phyloP scores from a whole-genome alignment of 2,113 vertebrate genomes.

The Caranx ignobilis region DNA sequence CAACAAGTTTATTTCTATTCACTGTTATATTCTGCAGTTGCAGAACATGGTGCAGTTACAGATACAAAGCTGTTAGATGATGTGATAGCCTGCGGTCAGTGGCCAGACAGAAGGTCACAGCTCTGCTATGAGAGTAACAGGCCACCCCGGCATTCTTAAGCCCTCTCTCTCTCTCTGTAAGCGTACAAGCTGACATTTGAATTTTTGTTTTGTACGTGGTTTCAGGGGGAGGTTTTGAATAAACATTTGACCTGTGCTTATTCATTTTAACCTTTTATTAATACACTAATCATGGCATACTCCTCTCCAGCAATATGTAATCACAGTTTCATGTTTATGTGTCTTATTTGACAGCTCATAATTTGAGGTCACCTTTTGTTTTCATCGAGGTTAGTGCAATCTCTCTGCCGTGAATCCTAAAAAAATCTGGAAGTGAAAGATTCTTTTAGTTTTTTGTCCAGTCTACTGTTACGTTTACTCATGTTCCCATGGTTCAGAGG shows the following conservation, averaged over 20 bases:
- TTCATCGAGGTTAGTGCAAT: neutral
- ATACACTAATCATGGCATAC: too few relatives aligned
- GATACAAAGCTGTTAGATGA: constrained; percentile 54
- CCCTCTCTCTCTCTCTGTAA: constrained; percentile 5
- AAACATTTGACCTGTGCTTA: neutral
- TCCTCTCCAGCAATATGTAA: neutral
- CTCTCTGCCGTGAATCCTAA: neutral
- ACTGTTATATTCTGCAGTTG: constrained; percentile 22
- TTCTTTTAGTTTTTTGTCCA: neutral
- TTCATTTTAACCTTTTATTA: neutral
- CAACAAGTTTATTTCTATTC: constrained; percentile 35
- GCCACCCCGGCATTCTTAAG: constrained; percentile 15
- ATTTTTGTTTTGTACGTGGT: neutral
- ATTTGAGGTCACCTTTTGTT: neutral
- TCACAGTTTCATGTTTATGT: neutral
- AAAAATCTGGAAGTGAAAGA: neutral
- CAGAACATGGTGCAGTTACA: constrained; percentile 52
- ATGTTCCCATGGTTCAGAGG: too few relatives aligned
- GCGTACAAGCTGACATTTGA: constrained; percentile 34
- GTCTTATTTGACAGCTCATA: neutral
- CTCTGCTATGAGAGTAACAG: constrained; percentile 51
- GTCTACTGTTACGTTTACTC: neutral
- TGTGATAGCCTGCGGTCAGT: constrained; percentile 42
- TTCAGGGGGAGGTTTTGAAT: neutral
- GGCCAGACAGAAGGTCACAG: constrained; percentile 56